A percentile compares a stretch with the other conserved stretches of the same genome.
Conservation (phyloP, 2,888 invertebrate species). For the Microplitis manilae region DNA sequence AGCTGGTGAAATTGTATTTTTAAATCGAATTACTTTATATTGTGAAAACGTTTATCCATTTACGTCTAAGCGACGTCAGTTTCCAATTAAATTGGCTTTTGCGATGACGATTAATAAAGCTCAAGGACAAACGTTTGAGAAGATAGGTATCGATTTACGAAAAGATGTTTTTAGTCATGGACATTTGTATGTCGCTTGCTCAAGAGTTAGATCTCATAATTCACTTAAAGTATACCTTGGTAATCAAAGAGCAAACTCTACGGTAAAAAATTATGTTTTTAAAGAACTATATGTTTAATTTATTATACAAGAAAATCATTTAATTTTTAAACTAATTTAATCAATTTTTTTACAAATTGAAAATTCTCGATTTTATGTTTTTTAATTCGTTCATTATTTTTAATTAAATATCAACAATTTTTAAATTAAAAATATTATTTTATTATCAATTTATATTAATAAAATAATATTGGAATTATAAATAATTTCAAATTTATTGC, state of each 20-base stretch:
- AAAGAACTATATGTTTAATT: conserved; percentile 29
- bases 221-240: conserved; percentile 39
- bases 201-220: conserved; percentile 41
- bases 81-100: conserved; percentile 49
- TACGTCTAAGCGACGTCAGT: conserved; percentile 42
- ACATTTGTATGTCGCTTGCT: conserved; percentile 47
- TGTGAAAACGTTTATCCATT: conserved; percentile 6
- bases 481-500: too few relatives aligned
- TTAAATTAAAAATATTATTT: too few relatives aligned
- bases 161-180: conserved; percentile 49
- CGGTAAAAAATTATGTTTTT: conserved; percentile 40
- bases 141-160: conserved; percentile 44
- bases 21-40: conserved; percentile 35
- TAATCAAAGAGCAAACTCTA: conserved; percentile 30
- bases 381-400: too few relatives aligned
- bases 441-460: too few relatives aligned
- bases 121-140: conserved; percentile 47
- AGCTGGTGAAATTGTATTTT: conserved; percentile 27
- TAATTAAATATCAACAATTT: too few relatives aligned
- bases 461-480: too few relatives aligned
- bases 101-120: conserved; percentile 52
- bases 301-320: too few relatives aligned
- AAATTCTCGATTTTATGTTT: too few relatives aligned
- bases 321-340: too few relatives aligned
- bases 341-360: too few relatives aligned